A percentile compares a stretch with the other conserved stretches of the same genome.
phyloP scores from a whole-genome alignment of 2,113 vertebrate genomes.

The Poicephalus gulielmi region DNA sequence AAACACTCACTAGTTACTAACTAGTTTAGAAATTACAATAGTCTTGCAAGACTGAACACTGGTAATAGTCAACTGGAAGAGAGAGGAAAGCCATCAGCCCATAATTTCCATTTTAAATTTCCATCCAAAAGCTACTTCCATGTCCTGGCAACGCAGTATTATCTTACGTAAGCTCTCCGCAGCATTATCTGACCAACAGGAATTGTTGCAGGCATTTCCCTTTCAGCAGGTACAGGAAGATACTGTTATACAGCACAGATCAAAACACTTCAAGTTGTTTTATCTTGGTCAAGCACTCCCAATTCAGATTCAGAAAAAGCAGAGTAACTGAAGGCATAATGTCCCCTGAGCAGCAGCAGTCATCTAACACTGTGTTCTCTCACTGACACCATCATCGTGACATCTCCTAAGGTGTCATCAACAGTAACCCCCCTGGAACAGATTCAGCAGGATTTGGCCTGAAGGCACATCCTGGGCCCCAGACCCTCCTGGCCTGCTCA shows the following conservation, averaged over 20 bases:
- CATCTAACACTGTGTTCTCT: not conserved
- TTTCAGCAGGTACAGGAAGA: not conserved
- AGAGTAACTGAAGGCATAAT: not conserved
- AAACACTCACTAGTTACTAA: not conserved
- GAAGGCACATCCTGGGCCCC: fast-evolving
- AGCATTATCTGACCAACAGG: not conserved
- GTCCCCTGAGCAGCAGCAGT: not conserved
- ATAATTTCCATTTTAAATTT: not conserved
- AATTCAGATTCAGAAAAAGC: not conserved
- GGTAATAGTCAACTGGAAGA: not conserved
- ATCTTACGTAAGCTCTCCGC: not conserved
- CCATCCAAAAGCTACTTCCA: not conserved
- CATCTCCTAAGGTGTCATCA: not conserved
- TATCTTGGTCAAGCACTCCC: not conserved
- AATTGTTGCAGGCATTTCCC: not conserved
- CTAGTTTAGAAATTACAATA: not conserved
- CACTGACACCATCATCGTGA: fast-evolving
- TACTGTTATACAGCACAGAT: not conserved
- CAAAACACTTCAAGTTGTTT: not conserved
- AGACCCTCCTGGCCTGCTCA: not conserved
- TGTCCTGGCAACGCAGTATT: not conserved
- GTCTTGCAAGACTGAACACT: not conserved
- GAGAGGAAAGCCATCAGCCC: not conserved
- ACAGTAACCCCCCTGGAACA: fast-evolving
- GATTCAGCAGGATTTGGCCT: not conserved